Conservation (phyloP, 1,140 invertebrate species). For the Drosophila teissieri region DNA sequence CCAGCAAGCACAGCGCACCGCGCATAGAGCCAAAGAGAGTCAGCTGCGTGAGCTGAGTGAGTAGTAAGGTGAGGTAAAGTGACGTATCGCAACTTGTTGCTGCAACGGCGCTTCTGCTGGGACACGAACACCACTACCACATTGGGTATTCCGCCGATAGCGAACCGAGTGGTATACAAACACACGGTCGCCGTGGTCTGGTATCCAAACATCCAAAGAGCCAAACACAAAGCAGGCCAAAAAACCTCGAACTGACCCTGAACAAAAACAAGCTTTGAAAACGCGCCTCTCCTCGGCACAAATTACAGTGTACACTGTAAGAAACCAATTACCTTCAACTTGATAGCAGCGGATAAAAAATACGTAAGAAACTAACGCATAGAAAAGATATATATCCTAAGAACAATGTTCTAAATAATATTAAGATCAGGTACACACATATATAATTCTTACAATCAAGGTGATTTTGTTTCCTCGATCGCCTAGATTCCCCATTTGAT, state of each 20-base stretch:
- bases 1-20: conserved; percentile 22
- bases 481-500: neutral
- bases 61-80: conserved; percentile 21
- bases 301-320: conserved; percentile 25
- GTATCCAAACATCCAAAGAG: conserved; percentile 39
- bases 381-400: too few species aligned
- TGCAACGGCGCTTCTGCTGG: conserved; percentile 49
- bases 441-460: too few species aligned
- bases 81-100: conserved; percentile 60
- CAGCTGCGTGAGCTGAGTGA: conserved; percentile 18
- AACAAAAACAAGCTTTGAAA: conserved; percentile 49
- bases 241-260: conserved; percentile 49
- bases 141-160: conserved; percentile 9
- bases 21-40: conserved; percentile 26
- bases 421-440: too few species aligned
- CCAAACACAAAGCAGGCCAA: conserved; percentile 43
- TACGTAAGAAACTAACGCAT: neutral
- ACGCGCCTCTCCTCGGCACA: conserved; percentile 45
- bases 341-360: conserved; percentile 17
- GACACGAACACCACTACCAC: conserved; percentile 15
- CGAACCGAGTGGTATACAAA: conserved; percentile 28
- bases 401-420: too few species aligned
- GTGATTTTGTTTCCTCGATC: neutral
- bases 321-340: conserved; percentile 4
- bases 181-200: conserved; percentile 23